These are phyloP conservation scores for Caenorhabditis inopinata DNA, from an alignment of 1,140 invertebrate species.

Conservation along the genomic window DNA sequence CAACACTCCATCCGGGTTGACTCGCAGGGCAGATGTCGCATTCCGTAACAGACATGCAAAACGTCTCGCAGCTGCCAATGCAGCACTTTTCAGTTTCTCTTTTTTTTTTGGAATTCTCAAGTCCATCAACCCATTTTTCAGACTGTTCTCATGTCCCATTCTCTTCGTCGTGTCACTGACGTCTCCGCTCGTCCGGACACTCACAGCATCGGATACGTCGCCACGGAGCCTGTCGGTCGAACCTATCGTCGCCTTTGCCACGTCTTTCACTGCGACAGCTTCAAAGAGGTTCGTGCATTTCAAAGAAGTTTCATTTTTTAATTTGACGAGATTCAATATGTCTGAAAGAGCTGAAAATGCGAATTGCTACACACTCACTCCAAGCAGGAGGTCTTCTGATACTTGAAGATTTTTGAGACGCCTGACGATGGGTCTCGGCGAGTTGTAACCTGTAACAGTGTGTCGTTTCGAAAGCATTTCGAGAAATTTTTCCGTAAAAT, in stretches of 20 bases:
- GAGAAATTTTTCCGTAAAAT: too few species aligned
- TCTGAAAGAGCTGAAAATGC: too few species aligned
- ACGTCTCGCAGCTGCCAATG: not conserved
- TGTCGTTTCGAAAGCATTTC: too few species aligned
- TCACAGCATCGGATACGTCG: conserved; percentile 31
- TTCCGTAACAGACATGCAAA: not conserved
- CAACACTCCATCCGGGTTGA: not conserved
- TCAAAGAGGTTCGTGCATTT: not conserved
- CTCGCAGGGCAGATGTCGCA: not conserved
- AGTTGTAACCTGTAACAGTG: too few species aligned
- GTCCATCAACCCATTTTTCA: not conserved
- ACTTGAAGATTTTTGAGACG: too few species aligned
- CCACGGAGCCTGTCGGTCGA: conserved; percentile 34
- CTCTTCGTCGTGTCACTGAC: conserved; percentile 28
- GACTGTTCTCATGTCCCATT: conserved; percentile 28
- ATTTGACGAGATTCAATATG: too few species aligned
- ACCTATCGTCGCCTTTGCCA: conserved; percentile 40
- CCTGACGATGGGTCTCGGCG: too few species aligned
- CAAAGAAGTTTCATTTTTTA: not conserved
- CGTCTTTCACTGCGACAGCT: conserved; percentile 19
- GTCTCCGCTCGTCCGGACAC: not conserved
- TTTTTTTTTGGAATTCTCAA: not conserved
- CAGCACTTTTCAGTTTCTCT: not conserved
- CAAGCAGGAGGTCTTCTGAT: too few species aligned
- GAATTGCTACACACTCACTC: too few species aligned